Evolutionary conservation across 2,888 invertebrate genomes (phyloP).

Genomic region (Orthosia incerta): DNA sequence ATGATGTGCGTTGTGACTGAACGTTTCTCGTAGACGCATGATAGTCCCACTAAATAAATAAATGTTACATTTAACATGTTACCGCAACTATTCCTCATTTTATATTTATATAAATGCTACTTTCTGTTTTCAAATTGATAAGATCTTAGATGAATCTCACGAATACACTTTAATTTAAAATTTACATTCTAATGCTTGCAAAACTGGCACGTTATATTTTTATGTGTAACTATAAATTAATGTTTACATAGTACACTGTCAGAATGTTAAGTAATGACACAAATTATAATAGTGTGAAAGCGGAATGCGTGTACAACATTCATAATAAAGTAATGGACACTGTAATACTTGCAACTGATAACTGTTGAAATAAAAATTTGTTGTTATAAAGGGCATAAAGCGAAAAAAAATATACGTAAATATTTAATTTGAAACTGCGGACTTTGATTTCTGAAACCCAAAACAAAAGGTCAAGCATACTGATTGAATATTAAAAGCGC

Average conservation of each 20-base stretch:
- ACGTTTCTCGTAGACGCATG: slow-evolving; percentile 70
- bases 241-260: slow-evolving; percentile 74
- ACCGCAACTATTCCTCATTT: slow-evolving; percentile 72
- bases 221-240: slow-evolving; percentile 73
- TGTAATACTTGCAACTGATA: slow-evolving; percentile 79
- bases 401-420: slow-evolving; percentile 90
- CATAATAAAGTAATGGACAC: slow-evolving; percentile 73
- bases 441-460: slow-evolving; percentile 74
- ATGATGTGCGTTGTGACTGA: slow-evolving; percentile 76
- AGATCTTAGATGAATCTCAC: slow-evolving; percentile 78
- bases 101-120: slow-evolving; percentile 72
- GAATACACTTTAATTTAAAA: slow-evolving; percentile 75
- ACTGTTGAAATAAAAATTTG: slow-evolving; percentile 84
- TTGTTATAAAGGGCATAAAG: slow-evolving; percentile 88
- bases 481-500: slow-evolving; percentile 2
- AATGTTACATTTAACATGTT: slow-evolving; percentile 72
- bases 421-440: slow-evolving; percentile 85
- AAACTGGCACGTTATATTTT: slow-evolving; percentile 79
- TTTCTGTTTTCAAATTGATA: slow-evolving; percentile 75
- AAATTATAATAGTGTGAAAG: slow-evolving; percentile 65
- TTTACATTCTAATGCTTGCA: slow-evolving; percentile 80
- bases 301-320: slow-evolving; percentile 72
- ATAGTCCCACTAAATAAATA: slow-evolving; percentile 63
- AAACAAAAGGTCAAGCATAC: background rate
- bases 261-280: slow-evolving; percentile 74